These are phyloP conservation scores for Melipona bicolor DNA, from an alignment of 2,888 invertebrate species.

Conservation along the genomic window DNA sequence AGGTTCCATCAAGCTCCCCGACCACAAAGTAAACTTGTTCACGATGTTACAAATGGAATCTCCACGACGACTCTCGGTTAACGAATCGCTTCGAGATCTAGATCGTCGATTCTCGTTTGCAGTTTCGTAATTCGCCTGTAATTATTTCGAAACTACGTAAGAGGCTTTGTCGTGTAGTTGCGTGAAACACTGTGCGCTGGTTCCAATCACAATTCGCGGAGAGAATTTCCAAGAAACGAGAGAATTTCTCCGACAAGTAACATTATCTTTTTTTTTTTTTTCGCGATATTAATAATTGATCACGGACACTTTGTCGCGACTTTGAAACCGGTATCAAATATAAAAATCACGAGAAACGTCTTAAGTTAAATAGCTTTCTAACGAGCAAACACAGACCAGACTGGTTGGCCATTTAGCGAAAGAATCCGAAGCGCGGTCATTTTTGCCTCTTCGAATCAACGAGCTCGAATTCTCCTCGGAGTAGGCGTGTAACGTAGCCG, in stretches of 20 bases:
- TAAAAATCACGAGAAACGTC: neutral
- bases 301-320: neutral
- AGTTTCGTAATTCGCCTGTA: no score
- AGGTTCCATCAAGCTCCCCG: constrained; percentile 12
- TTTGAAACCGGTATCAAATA: neutral
- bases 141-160: no score
- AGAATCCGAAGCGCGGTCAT: neutral
- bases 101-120: no score
- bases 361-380: neutral
- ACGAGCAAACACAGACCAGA: neutral
- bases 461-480: neutral
- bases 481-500: neutral
- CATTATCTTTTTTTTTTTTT: neutral
- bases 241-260: neutral
- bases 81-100: neutral
- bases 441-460: neutral
- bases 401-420: neutral
- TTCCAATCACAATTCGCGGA: neutral
- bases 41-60: constrained; percentile 33
- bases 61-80: constrained; percentile 23
- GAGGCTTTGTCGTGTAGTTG: no score
- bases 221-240: no score
- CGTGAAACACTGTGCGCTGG: neutral
- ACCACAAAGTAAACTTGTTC: constrained; percentile 19
- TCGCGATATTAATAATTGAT: neutral